A percentile compares a stretch with the other conserved stretches of the same genome.
Conservation (phyloP, 2,797 vertebrate genomes). For the Lutjanus argentimaculatus region DNA sequence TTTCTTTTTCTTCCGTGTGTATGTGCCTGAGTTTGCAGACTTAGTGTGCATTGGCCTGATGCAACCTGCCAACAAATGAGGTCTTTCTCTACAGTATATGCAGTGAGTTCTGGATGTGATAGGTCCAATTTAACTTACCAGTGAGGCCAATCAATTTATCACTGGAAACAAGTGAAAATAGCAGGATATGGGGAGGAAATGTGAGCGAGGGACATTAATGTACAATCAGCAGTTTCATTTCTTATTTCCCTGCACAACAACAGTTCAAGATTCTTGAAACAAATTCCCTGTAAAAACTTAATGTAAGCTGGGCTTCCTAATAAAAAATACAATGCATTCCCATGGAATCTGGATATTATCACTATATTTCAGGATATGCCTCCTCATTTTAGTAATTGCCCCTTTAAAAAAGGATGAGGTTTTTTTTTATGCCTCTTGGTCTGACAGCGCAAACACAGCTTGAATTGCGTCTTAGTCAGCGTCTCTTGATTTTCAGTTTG, state of each 20-base stretch:
- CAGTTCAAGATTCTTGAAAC: background rate
- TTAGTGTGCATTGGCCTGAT: background rate
- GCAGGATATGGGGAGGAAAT: conserved; percentile 8
- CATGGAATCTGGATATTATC: conserved; percentile 7
- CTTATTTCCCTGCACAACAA: background rate
- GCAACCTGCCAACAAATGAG: background rate
- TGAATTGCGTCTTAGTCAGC: conserved; percentile 11
- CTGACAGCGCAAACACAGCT: conserved; percentile 17
- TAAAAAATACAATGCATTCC: conserved; percentile 4
- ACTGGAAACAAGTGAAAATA: conserved; percentile 3
- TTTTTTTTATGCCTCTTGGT: background rate
- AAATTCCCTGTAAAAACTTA: background rate
- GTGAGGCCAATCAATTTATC: background rate
- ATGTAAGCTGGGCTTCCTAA: background rate
- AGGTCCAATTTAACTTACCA: background rate
- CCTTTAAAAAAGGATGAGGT: background rate
- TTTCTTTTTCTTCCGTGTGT: background rate
- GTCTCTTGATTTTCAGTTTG: conserved; percentile 39
- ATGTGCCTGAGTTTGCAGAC: background rate
- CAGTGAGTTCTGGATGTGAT: background rate
- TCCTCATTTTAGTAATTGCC: background rate
- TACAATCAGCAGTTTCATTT: conserved; percentile 39
- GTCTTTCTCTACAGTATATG: background rate
- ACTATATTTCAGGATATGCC: background rate
- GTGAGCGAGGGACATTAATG: background rate